These are phyloP conservation scores for Torymus auratus DNA, from an alignment of 2,888 invertebrate genomes.

Conservation along the genomic window DNA sequence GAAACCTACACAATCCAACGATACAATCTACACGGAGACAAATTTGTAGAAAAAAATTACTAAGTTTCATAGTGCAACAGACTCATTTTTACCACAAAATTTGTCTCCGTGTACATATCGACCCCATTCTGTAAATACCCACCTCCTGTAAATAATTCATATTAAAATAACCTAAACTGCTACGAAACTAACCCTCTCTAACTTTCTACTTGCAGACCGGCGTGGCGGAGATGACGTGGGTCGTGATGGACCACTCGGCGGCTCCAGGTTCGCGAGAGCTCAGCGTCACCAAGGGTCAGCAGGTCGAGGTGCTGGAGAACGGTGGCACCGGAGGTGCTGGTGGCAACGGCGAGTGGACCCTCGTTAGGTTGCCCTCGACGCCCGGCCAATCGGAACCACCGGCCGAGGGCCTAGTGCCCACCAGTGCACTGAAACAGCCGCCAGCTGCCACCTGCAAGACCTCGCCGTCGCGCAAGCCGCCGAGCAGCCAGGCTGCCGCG, in stretches of 20 bases:
- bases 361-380: slow-evolving; percentile 78
- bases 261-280: slow-evolving; percentile 87
- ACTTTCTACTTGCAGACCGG: slow-evolving; percentile 80
- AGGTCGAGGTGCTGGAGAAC: slow-evolving; percentile 94
- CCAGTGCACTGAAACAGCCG: slow-evolving; percentile 86
- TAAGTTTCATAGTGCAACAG: too few species aligned
- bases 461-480: slow-evolving; percentile 78
- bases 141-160: too few species aligned
- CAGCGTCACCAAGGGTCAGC: slow-evolving; percentile 92
- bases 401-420: slow-evolving; percentile 89
- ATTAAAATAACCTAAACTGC: too few species aligned
- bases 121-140: too few species aligned
- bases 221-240: slow-evolving; percentile 93
- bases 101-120: too few species aligned
- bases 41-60: too few species aligned
- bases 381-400: slow-evolving; percentile 79
- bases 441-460: slow-evolving; percentile 80
- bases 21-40: too few species aligned
- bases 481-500: slow-evolving; percentile 61
- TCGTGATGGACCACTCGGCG: slow-evolving; percentile 90
- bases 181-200: background rate
- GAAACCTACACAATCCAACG: too few species aligned
- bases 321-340: slow-evolving; percentile 76
- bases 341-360: slow-evolving; percentile 73
- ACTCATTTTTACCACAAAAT: too few species aligned